Evolutionary conservation across 53 echinoderm and acorn worm species (phyloP).

Genomic region (Luidia sarsii): DNA sequence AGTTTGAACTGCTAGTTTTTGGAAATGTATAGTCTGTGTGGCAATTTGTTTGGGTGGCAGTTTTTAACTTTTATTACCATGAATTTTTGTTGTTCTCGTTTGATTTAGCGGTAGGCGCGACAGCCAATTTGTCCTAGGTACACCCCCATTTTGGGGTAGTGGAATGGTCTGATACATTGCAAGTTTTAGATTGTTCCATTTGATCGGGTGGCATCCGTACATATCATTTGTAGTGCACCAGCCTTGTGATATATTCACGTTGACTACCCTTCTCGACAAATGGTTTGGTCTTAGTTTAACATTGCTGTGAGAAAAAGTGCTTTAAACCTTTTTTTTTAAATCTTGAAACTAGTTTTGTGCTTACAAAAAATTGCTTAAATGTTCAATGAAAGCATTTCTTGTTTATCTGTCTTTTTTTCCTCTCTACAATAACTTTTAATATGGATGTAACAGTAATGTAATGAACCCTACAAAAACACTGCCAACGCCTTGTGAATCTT

Average conservation of each 20-base stretch:
- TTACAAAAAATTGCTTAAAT: background rate
- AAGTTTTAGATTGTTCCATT: constrained; percentile 41
- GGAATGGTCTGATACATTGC: constrained; percentile 28
- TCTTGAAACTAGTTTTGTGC: constrained; percentile 29
- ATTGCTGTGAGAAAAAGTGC: constrained; percentile 8
- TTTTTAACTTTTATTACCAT: constrained; percentile 32
- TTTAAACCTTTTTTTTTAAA: constrained; percentile 12
- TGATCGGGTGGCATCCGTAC: constrained; percentile 1
- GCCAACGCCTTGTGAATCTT: constrained; percentile 54
- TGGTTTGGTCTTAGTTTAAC: constrained; percentile 18
- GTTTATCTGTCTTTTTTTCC: constrained; percentile 30
- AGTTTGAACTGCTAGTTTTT: background rate
- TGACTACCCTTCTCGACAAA: constrained; percentile 9
- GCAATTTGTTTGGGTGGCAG: background rate
- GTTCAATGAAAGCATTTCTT: background rate
- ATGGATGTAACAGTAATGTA: background rate
- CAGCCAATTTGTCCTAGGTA: constrained; percentile 5
- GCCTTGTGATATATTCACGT: background rate
- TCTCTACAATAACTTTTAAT: constrained; percentile 3
- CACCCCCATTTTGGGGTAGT: background rate
- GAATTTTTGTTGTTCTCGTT: constrained; percentile 11
- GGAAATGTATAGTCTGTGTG: background rate
- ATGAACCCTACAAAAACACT: constrained; percentile 29
- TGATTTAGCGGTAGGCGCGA: constrained; percentile 16
- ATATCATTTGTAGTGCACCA: constrained; percentile 9